These are phyloP conservation scores for Circaetus gallicus DNA, from an alignment of 2,113 vertebrate genomes.

Conservation along the genomic window DNA sequence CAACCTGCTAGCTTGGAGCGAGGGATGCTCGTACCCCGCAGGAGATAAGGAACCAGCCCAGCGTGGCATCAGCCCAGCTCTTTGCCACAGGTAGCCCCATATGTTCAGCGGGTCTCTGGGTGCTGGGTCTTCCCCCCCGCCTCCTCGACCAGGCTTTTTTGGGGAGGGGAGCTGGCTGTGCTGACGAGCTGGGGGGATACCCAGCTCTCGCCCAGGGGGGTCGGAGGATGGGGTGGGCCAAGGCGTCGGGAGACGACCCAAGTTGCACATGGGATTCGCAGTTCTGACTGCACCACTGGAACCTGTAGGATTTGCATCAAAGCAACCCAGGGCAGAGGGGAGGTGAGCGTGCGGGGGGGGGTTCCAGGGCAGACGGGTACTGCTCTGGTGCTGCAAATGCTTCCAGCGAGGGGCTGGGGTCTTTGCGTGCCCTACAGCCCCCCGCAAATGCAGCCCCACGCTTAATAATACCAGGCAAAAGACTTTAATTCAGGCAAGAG, in stretches of 20 bases:
- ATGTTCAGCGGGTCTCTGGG: background rate
- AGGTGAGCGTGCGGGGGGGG: rapidly evolving
- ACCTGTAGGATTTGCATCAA: conserved; percentile 29
- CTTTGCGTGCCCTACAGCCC: background rate
- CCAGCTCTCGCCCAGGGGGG: background rate
- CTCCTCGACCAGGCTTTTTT: background rate
- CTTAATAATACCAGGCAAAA: background rate
- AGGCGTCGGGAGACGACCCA: background rate
- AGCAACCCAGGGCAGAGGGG: background rate
- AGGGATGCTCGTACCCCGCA: background rate
- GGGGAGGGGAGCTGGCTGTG: background rate
- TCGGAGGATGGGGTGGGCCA: background rate
- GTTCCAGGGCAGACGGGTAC: background rate
- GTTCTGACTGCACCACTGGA: background rate
- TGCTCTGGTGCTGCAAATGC: background rate
- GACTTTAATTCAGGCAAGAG: conserved; percentile 50
- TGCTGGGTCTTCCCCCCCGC: rapidly evolving
- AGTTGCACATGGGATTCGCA: conserved; percentile 21
- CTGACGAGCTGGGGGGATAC: rapidly evolving
- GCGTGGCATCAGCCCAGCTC: background rate
- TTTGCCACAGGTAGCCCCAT: conserved; percentile 66
- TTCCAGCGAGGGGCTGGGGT: background rate
- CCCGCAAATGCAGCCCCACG: background rate
- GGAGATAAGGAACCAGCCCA: background rate
- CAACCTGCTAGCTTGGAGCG: background rate